Conservation (phyloP, 2,888 invertebrate genomes). For the Pammene fasciana region DNA sequence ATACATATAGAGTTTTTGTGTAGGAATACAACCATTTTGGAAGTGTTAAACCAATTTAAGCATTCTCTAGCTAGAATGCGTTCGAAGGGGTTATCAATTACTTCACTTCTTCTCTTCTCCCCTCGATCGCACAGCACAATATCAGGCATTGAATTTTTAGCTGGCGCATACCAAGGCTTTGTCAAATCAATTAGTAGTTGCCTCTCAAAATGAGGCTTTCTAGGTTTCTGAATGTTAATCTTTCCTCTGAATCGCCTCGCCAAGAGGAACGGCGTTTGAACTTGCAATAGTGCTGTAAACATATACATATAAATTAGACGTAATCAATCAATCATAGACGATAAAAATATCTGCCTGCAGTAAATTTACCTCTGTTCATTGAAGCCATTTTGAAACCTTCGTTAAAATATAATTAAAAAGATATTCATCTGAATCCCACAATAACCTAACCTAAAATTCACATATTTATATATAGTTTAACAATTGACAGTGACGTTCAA, state of each 20-base stretch:
- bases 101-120: constrained; percentile 50
- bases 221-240: constrained; percentile 90
- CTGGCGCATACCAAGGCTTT: constrained; percentile 83
- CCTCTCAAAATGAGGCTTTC: constrained; percentile 87
- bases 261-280: constrained; percentile 73
- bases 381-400: constrained; percentile 51
- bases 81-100: constrained; percentile 87
- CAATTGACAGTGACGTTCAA: neutral
- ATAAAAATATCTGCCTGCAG: neutral
- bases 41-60: constrained; percentile 86
- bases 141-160: constrained; percentile 73
- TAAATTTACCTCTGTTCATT: constrained; percentile 55
- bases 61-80: constrained; percentile 88
- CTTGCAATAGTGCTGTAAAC: constrained; percentile 72
- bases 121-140: constrained; percentile 80
- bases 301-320: constrained; percentile 11
- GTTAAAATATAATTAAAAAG: constrained; percentile 6
- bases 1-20: constrained; percentile 88
- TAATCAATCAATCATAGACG: neutral
- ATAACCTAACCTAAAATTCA: constrained; percentile 13
- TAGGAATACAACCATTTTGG: constrained; percentile 88
- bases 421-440: constrained; percentile 6
- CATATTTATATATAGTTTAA: neutral
- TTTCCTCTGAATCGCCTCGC: constrained; percentile 88
- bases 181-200: constrained; percentile 86